phyloP scores from a whole-genome alignment of 2,888 invertebrate genomes.

The Nemotelus nigrinus region DNA sequence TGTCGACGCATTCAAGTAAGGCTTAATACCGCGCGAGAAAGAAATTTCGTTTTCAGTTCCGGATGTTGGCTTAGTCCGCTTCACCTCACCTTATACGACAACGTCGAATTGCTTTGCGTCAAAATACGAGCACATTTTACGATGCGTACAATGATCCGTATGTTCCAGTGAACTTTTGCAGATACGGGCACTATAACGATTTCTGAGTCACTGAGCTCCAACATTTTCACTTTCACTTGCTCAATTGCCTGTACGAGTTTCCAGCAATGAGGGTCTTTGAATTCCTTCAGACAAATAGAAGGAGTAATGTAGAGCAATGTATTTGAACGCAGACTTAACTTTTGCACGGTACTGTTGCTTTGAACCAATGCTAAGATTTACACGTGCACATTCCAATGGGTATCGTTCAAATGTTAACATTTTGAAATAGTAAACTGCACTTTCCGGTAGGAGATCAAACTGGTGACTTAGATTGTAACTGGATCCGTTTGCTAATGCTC shows the following conservation, averaged over 20 bases:
- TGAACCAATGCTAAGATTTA: too few species aligned
- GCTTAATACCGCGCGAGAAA: conserved; percentile 12
- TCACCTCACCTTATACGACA: conserved; percentile 7
- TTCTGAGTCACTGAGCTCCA: conserved; percentile 44
- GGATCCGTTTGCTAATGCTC: too few species aligned
- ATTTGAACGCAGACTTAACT: background rate
- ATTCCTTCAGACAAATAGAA: background rate
- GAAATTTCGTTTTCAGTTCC: conserved; percentile 50
- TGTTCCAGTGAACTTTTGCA: background rate
- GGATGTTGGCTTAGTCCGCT: conserved; percentile 41
- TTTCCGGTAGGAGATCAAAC: too few species aligned
- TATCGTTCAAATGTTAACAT: too few species aligned
- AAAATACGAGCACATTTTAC: conserved; percentile 4
- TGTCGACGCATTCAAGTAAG: background rate
- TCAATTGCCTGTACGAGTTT: conserved; percentile 38
- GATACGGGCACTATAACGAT: conserved; percentile 7
- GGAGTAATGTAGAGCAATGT: background rate
- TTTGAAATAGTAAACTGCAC: too few species aligned
- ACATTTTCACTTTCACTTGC: conserved; percentile 50
- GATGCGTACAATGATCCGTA: conserved; percentile 9
- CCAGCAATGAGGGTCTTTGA: conserved; percentile 8
- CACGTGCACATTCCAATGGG: too few species aligned
- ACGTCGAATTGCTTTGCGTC: conserved; percentile 9
- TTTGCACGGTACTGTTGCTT: too few species aligned
- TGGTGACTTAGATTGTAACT: too few species aligned